Conservation (phyloP, 2,797 vertebrate genomes). For the Siniperca scherzeri region DNA sequence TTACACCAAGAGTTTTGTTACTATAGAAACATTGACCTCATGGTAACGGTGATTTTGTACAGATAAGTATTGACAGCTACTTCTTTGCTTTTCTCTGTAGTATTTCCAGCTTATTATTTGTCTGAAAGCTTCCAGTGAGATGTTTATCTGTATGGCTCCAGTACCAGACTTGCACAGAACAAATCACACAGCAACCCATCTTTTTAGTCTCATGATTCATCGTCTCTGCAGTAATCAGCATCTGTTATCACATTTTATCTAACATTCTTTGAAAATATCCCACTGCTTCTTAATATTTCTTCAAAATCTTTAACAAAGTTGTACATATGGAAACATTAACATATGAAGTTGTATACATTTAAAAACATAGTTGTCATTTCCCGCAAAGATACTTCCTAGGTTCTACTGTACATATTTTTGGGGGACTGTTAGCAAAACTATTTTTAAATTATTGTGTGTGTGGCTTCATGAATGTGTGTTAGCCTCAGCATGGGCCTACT, state of each 20-base stretch:
- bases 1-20: conserved; percentile 19
- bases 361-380: conserved; percentile 18
- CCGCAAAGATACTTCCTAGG: background rate
- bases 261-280: background rate
- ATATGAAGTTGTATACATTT: background rate
- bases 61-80: conserved; percentile 23
- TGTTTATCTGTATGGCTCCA: conserved; percentile 14
- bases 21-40: conserved; percentile 41
- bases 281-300: background rate
- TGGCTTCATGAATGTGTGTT: conserved; percentile 37
- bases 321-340: background rate
- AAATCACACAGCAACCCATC: conserved; percentile 32
- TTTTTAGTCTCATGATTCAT: conserved; percentile 25
- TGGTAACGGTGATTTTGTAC: conserved; percentile 15
- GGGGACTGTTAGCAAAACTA: conserved; percentile 47
- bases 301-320: background rate
- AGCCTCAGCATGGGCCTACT: conserved; percentile 55
- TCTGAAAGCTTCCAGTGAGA: conserved; percentile 22
- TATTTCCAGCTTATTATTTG: conserved; percentile 4
- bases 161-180: background rate
- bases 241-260: conserved; percentile 18
- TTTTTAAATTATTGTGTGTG: conserved; percentile 53
- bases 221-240: conserved; percentile 7
- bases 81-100: conserved; percentile 7
- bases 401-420: conserved; percentile 36